These are phyloP conservation scores for Amphilophus citrinellus DNA, from an alignment of 2,113 vertebrate genomes.

Conservation along the genomic window DNA sequence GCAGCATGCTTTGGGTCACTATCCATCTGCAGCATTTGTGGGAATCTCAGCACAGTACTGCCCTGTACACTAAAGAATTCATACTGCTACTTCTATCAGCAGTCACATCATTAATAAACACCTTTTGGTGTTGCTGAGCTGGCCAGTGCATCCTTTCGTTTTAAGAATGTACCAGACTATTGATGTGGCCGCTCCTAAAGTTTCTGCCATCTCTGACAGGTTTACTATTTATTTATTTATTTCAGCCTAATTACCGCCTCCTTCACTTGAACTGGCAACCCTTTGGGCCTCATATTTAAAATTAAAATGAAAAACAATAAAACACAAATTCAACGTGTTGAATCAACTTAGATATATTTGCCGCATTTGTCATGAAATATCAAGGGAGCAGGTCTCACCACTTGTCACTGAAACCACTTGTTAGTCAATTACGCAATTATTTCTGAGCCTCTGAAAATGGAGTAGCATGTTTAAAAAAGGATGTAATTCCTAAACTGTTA, in stretches of 20 bases:
- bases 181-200: not conserved
- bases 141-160: not conserved
- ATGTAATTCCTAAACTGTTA: not conserved
- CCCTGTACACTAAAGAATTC: not conserved
- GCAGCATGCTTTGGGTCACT: not conserved
- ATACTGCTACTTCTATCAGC: not conserved
- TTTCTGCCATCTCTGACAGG: not conserved
- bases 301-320: not conserved
- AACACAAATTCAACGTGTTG: not conserved
- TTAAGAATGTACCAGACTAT: not conserved
- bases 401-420: not conserved
- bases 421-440: not conserved
- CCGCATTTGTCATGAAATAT: not conserved
- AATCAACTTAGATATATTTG: not conserved
- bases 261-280: not conserved
- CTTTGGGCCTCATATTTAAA: not conserved
- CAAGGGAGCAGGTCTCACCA: too few species aligned
- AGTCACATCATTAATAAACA: not conserved
- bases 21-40: not conserved
- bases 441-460: not conserved
- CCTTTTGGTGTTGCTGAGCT: not conserved
- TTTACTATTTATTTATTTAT: not conserved
- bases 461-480: not conserved
- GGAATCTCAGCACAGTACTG: not conserved
- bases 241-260: not conserved